These are phyloP conservation scores for Sebastes goodei DNA, from an alignment of 2,797 vertebrate genomes.

Conservation along the genomic window DNA sequence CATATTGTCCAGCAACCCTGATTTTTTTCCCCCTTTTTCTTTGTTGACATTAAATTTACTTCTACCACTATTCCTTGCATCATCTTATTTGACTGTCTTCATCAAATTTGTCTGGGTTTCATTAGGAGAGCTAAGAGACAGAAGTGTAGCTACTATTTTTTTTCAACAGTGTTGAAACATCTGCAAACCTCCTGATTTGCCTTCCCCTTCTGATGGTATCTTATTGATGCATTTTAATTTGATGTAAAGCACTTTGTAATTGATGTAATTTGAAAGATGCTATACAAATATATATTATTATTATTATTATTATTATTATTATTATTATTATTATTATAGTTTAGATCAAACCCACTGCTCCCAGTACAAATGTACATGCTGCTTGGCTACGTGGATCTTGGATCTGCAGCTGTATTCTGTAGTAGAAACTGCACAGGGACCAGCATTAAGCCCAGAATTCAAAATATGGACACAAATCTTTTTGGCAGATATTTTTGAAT, in stretches of 20 bases:
- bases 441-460: not conserved
- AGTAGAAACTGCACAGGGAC: not conserved
- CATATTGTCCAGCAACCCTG: not conserved
- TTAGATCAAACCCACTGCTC: not conserved
- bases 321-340: not conserved
- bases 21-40: not conserved
- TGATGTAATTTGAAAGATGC: not conserved
- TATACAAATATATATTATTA: not conserved
- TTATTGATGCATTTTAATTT: not conserved
- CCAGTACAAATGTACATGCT: not conserved
- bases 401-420: not conserved
- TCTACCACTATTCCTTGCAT: not conserved
- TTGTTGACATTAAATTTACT: not conserved
- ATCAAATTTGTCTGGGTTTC: not conserved
- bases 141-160: not conserved
- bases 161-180: not conserved
- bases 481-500: not conserved
- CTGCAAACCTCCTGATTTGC: not conserved
- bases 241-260: not conserved
- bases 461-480: not conserved
- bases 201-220: not conserved
- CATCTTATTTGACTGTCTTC: not conserved
- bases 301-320: not conserved
- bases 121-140: not conserved
- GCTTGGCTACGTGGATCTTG: not conserved